Evolutionary conservation across 2,113 vertebrate species (phyloP), one percentile per base, ranked within the genome.

Genomic region (Sciurus niger): DNA sequence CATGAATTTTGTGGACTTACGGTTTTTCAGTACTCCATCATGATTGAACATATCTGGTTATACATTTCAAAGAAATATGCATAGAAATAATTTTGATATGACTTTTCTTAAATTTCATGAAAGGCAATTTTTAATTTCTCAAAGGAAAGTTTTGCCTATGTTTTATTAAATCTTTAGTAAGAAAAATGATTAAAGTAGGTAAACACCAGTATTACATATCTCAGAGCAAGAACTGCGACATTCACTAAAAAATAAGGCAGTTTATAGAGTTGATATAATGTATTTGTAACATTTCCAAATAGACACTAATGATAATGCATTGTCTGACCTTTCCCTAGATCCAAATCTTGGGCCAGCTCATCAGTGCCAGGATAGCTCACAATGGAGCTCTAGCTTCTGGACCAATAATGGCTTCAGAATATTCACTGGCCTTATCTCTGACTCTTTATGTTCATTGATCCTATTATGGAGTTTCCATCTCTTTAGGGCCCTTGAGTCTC

Each of bases 41-140:
- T 89, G 22, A 46, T 70, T 70, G 4, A 20, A 68, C 28, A 43
- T 43, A 63, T 77, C 34, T 93, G 28, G 24, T 90, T 80, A 48
- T 0, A 22, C 67, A 89, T 67, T 60, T 87, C 28, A 55, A 79
- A 84, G 24, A 48, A 86, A 77, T 89, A 55, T 83, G 1, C 13
- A 34, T 4, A 95, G 10, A 84, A 67, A 34, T 68, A 80, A 86
- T 68, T 94, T 92, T 91, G 32, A 68, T 78, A 37, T 37, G 70
- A 60, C 46, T 80, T 84, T 73, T 84, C 58, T 88, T 94, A 9
- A 93, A 82, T 79, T 91, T 84, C 16, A 92, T 67, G 14, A 40
- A 60, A 72, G 0, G 22, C 0, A 74, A 34, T 16, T n/a, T 85
- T 58, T 3, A 67, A 25, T 84, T 84, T 68, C 37, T 94, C 72